These are phyloP conservation scores for Saccostrea cuccullata DNA, from an alignment of 1,140 invertebrate genomes.

Conservation along the genomic window DNA sequence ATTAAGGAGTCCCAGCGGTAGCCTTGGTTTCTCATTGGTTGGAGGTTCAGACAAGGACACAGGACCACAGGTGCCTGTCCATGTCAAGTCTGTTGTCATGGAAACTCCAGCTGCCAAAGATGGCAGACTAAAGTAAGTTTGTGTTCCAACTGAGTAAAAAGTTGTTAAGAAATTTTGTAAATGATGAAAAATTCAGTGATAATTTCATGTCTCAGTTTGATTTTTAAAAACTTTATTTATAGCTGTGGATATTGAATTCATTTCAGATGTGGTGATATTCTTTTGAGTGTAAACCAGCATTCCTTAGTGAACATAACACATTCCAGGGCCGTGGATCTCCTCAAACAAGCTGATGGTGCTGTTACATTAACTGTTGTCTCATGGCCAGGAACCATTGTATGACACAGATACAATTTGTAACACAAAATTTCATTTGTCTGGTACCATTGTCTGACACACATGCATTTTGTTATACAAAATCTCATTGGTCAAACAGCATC, in stretches of 20 bases:
- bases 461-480: too few relatives aligned
- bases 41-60: constrained; percentile 79
- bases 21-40: constrained; percentile 81
- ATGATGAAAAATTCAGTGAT: not conserved
- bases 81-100: constrained; percentile 80
- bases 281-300: constrained; percentile 80
- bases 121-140: constrained; percentile 77
- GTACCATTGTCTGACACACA: constrained; percentile 73
- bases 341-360: constrained; percentile 73
- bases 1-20: constrained; percentile 75
- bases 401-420: constrained; percentile 39
- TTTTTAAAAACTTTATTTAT: not conserved
- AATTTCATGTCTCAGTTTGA: too few relatives aligned
- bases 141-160: not conserved
- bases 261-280: constrained; percentile 80
- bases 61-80: constrained; percentile 78
- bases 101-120: constrained; percentile 80
- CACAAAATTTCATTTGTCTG: constrained; percentile 37
- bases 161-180: not conserved
- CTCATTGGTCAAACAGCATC: too few relatives aligned
- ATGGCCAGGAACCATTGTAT: constrained; percentile 78
- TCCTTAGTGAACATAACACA: constrained; percentile 79
- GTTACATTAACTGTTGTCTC: constrained; percentile 76
- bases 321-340: constrained; percentile 78
- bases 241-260: not conserved